These are phyloP conservation scores for Anorthoa munda DNA, from an alignment of 2,888 invertebrate species.

Conservation along the genomic window DNA sequence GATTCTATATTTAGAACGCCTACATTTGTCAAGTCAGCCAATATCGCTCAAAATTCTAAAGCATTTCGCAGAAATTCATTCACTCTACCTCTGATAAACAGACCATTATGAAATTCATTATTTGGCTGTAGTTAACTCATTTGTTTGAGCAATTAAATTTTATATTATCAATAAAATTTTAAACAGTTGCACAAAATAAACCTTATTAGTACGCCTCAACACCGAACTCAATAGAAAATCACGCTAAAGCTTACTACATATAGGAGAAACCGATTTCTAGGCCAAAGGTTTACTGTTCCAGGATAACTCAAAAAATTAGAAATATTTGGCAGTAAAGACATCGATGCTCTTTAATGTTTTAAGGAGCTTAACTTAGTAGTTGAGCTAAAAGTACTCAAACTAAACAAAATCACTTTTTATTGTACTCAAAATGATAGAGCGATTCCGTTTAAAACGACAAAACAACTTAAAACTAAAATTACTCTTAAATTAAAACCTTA, in stretches of 20 bases:
- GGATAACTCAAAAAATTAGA: no score
- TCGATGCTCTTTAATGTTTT: no score
- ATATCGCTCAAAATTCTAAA: not conserved
- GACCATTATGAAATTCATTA: not conserved
- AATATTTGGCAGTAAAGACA: no score
- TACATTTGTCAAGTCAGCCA: not conserved
- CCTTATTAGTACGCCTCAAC: no score
- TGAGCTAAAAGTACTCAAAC: no score
- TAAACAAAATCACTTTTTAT: not conserved
- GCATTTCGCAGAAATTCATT: not conserved
- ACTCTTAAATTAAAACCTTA: no score
- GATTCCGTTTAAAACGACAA: not conserved
- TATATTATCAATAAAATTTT: not conserved
- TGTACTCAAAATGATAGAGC: no score
- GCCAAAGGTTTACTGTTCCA: no score
- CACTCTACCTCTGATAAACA: not conserved
- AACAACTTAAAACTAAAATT: not conserved
- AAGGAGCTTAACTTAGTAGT: no score
- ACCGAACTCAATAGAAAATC: no score
- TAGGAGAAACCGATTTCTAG: no score
- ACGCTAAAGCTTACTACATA: no score
- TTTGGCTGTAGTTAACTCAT: not conserved
- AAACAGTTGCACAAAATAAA: not conserved
- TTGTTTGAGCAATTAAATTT: not conserved
- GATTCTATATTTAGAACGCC: slow-evolving; percentile 4